Conservation (phyloP, 2,113 vertebrate species). For the Alosa alosa region DNA sequence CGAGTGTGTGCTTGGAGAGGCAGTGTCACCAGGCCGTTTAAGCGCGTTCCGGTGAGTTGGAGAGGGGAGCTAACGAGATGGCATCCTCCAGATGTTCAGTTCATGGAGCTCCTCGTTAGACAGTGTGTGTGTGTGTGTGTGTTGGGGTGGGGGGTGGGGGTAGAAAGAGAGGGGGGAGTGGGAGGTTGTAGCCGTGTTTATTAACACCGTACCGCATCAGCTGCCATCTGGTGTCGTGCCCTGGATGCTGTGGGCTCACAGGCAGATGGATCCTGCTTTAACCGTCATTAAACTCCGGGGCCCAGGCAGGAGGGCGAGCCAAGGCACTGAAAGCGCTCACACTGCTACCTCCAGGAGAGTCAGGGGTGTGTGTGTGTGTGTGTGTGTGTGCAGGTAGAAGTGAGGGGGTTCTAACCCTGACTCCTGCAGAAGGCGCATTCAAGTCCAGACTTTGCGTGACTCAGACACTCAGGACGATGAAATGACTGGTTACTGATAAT, state of each 20-base stretch:
- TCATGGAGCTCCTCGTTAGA: conserved; percentile 33
- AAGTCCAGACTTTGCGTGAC: background rate
- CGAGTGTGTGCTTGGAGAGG: background rate
- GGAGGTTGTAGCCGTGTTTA: conserved; percentile 49
- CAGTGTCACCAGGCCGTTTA: conserved; percentile 48
- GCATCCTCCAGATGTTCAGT: conserved; percentile 51
- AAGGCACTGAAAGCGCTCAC: background rate
- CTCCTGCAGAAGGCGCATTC: background rate
- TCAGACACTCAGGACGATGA: background rate
- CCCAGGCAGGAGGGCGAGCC: background rate
- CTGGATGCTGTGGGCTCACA: conserved; percentile 33
- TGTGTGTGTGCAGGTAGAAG: background rate
- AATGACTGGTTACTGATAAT: background rate
- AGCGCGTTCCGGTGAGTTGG: conserved; percentile 35
- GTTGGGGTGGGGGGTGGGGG: background rate
- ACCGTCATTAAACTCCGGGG: background rate
- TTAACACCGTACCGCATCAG: conserved; percentile 54
- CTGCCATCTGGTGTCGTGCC: conserved; percentile 58
- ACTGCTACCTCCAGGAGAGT: background rate
- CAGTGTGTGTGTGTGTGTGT: background rate
- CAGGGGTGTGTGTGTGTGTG: background rate
- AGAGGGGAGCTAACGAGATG: conserved; percentile 39
- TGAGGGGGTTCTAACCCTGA: background rate
- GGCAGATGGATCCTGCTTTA: conserved; percentile 52
- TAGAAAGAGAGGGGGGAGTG: background rate